Evolutionary conservation across 2,797 vertebrate genomes (phyloP), one percentile per base, ranked within the genome.

Genomic region (Paramormyrops hopkinsi): DNA sequence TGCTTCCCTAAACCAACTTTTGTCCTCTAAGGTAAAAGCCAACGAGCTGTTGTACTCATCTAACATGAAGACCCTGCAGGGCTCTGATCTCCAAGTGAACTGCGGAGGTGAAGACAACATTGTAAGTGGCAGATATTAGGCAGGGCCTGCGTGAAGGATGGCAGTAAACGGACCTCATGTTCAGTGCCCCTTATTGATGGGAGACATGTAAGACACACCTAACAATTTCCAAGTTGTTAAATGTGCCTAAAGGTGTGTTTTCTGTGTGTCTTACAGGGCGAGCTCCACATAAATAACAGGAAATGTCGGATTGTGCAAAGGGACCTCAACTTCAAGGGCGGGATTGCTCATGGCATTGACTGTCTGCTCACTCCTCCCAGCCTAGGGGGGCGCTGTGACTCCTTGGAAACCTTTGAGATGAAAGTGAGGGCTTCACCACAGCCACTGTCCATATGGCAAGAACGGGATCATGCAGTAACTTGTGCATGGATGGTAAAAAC

Each of bases 331-430:
- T 99, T 99, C 1, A 95, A 93, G 0, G 91, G 93, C 0, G 98
- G 98, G 0, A 89, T 98, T 0, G 96, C 97, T 69, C 98, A 98
- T 0, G 98, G 98, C 22, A 98, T 99, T 11, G 89, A 97, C 95
- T 99, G 98, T 92, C 93, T 99, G 89, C 94, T 99, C 92, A 94
- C 91, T 0, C 97, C 98, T 54, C 97, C 97, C 90, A 97, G 95
- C 86, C 92, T 98, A 0, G 98, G 98, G 0, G 97, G 97, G 4
- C 97, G 95, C 92, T 99, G 98, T 2, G 97, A 98, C 86, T 92
- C 88, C 9, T 95, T 96, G 59, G 88, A 93, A 0, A 91, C 91
- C 0, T 4, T 96, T 7, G 93, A 96, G 1, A 44, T 97, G 44
- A 90, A 79, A 92, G 98, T 99, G 6, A 95, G 92, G 93, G 9